Evolutionary conservation across 92 coral and sea anemone species (phyloP).

Genomic region (Plumapathes pennacea): DNA sequence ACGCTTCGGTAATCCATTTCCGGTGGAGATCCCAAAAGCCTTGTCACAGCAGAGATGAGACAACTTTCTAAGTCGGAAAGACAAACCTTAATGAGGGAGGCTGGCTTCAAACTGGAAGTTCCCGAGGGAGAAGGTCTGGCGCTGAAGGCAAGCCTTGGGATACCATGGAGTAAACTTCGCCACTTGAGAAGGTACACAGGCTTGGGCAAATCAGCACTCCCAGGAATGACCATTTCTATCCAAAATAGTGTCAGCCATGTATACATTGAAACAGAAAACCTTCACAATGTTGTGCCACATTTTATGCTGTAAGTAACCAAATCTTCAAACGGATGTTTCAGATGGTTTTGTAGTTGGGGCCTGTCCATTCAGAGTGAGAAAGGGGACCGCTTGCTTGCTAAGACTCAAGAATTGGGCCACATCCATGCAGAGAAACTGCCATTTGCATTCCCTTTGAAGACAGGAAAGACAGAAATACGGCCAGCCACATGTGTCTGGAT

Average conservation of each 20-base stretch:
- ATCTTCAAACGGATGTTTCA: not conserved
- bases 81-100: constrained; percentile 5
- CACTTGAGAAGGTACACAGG: constrained; percentile 27
- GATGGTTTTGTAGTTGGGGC: constrained; percentile 16
- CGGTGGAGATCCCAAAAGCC: too few species aligned
- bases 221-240: not conserved
- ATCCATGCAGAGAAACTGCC: constrained; percentile 10
- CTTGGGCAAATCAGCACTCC: too few species aligned
- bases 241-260: not conserved
- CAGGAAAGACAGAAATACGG: constrained; percentile 6
- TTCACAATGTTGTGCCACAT: too few species aligned
- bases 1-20: too few species aligned
- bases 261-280: not conserved
- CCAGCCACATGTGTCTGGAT: constrained; percentile 20
- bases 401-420: constrained; percentile 10
- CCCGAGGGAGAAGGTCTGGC: constrained; percentile 35
- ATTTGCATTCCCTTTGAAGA: constrained; percentile 8
- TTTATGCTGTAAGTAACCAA: too few species aligned
- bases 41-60: too few species aligned
- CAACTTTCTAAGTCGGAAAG: too few species aligned
- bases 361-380: constrained; percentile 9
- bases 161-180: constrained; percentile 31
- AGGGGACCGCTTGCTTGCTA: constrained; percentile 4
- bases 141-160: constrained; percentile 17
- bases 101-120: constrained; percentile 26